phyloP scores from a whole-genome alignment of 2,888 invertebrate species.

The Drosophila borborema region DNA sequence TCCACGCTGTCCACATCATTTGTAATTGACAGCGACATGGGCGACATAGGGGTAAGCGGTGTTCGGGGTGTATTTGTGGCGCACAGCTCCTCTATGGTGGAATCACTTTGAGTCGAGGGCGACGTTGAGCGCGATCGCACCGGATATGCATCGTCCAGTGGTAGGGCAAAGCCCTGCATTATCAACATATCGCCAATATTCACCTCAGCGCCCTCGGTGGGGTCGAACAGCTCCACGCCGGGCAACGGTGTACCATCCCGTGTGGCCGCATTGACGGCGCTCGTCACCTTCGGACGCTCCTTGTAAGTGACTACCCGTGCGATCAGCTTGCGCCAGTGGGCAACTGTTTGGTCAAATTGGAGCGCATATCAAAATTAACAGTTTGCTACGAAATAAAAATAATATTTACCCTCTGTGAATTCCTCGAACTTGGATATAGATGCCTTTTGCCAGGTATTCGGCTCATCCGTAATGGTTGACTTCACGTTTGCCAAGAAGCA shows the following conservation, averaged over 20 bases:
- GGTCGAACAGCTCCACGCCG: slow-evolving; percentile 91
- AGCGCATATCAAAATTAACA: not conserved
- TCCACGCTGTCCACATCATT: slow-evolving; percentile 64
- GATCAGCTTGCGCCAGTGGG: slow-evolving; percentile 92
- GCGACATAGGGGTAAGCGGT: slow-evolving; percentile 62
- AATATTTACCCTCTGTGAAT: slow-evolving; percentile 87
- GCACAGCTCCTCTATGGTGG: slow-evolving; percentile 70
- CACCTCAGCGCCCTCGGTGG: slow-evolving; percentile 86
- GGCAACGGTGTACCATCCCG: slow-evolving; percentile 91
- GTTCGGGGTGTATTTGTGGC: slow-evolving; percentile 53
- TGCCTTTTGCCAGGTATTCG: slow-evolving; percentile 87
- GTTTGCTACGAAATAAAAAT: slow-evolving; percentile 3
- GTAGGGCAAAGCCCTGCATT: slow-evolving; percentile 81
- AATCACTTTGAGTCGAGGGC: slow-evolving; percentile 67
- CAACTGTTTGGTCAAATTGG: slow-evolving; percentile 85
- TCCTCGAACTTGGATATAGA: slow-evolving; percentile 90
- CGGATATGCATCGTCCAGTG: slow-evolving; percentile 73
- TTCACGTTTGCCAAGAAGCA: slow-evolving; percentile 92
- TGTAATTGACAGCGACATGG: slow-evolving; percentile 59
- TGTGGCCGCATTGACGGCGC: slow-evolving; percentile 54
- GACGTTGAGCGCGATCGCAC: slow-evolving; percentile 70
- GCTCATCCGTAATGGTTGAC: slow-evolving; percentile 85
- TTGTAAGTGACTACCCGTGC: slow-evolving; percentile 91
- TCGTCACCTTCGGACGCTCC: slow-evolving; percentile 85
- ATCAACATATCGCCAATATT: slow-evolving; percentile 83